Evolutionary conservation across 2,113 vertebrate species (phyloP).

Genomic region (Probosciger aterrimus): DNA sequence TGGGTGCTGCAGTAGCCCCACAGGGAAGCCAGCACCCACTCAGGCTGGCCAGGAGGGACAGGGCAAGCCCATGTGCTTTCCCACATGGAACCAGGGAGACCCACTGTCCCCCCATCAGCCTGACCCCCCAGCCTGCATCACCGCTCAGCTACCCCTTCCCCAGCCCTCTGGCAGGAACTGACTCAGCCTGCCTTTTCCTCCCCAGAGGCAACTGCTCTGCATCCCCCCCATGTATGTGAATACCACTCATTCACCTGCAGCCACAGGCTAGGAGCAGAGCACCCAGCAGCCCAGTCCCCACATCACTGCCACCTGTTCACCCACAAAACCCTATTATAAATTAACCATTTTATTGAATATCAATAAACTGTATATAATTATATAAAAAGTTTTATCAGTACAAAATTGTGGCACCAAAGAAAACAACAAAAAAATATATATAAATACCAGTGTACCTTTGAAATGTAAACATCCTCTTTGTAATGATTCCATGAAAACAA

Average conservation of each 20-base stretch:
- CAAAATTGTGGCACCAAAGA: slow-evolving; percentile 79
- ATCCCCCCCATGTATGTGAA: neutral
- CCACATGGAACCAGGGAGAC: fast-evolving
- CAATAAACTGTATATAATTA: slow-evolving; percentile 83
- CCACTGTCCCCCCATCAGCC: no score
- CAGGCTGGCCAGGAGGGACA: fast-evolving
- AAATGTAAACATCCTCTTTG: slow-evolving; percentile 86
- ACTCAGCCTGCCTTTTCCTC: neutral
- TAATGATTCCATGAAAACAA: slow-evolving; percentile 69
- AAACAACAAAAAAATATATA: slow-evolving; percentile 41
- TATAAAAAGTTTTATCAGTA: slow-evolving; percentile 82
- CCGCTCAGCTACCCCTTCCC: neutral
- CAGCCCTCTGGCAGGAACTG: neutral
- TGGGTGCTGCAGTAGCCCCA: fast-evolving
- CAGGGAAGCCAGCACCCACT: fast-evolving
- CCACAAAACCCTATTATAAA: slow-evolving; percentile 70
- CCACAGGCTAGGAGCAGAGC: neutral
- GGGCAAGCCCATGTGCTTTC: fast-evolving
- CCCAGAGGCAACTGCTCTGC: neutral
- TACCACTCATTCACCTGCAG: neutral
- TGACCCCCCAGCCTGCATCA: neutral
- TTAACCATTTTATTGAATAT: slow-evolving; percentile 84
- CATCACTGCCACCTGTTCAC: neutral
- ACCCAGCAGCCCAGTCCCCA: fast-evolving
- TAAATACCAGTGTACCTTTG: slow-evolving; percentile 89